Percentiles rank a stretch among this genome's conserved stretches.
These are phyloP conservation scores for Buphagus erythrorhynchus DNA, from an alignment of 2,797 vertebrate genomes.

Conservation along the genomic window DNA sequence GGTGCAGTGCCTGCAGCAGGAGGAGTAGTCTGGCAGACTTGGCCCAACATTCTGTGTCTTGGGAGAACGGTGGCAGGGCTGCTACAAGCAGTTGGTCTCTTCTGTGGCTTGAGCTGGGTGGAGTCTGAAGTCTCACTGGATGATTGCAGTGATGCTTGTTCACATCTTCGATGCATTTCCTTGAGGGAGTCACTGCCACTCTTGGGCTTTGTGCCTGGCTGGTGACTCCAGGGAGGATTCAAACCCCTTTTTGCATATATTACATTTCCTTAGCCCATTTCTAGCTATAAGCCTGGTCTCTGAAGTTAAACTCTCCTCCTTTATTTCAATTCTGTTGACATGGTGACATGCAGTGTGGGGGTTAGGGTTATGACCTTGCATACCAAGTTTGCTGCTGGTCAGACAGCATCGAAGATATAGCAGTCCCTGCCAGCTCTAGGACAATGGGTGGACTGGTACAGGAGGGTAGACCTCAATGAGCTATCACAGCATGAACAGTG, in stretches of 20 bases:
- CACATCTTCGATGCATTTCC: not conserved
- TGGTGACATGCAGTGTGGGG: rapidly evolving
- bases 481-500: not conserved
- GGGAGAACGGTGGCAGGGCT: not conserved
- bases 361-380: not conserved
- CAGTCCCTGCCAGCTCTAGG: not conserved
- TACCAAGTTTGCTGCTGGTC: not conserved
- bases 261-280: not conserved
- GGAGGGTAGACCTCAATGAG: not conserved
- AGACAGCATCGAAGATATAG: not conserved
- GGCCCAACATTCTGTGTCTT: not conserved
- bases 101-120: not conserved
- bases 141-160: not conserved
- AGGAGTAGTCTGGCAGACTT: not conserved
- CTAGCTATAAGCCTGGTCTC: not conserved
- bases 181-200: rapidly evolving
- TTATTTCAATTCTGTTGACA: not conserved
- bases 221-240: not conserved
- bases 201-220: not conserved
- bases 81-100: not conserved
- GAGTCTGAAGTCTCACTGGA: not conserved
- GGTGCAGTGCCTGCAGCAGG: not conserved
- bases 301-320: not conserved
- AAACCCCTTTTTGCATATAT: not conserved
- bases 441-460: not conserved